Base-by-base conservation (phyloP, 1,140 invertebrate species). In the Drosophila navojoa region DNA sequence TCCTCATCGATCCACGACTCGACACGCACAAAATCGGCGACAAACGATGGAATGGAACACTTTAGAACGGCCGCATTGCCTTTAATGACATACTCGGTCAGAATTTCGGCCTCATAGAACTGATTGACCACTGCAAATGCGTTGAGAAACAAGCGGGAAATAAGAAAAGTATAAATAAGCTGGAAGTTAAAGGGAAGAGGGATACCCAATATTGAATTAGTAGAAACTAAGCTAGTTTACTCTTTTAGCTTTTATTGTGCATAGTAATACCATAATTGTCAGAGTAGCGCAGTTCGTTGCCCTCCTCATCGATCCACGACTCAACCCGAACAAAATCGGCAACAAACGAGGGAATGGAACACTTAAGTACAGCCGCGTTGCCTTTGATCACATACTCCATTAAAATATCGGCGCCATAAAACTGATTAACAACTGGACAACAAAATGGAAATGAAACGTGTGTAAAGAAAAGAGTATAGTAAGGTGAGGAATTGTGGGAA, bases 1-100 rank as follows among this genome's bases (percentile, higher is more conserved):
- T 93, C 92, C 84, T 95, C 94, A 78, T 95, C 94, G 47, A 95
- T 94, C 96, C 96, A 97, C 7, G 95, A 94, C 66, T 95, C 95
- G 52, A 97, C 96, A 71, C 94, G 94, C 35, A 97, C 96, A 91
- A 96, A 97, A 93, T 97, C 96, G 55, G 95, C 95, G 38, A 97
- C 96, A 92, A 96, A 97, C 29, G 95, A 95, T 4, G 96, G 96
- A 67, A 97, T 96, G 35, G 94, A 95, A 93, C 96, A 97, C 92
- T 96, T 96, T 22, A 97, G 92, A 40, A 97, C 94, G 9, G 96
- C 96, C 29, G 96, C 95, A 91, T 96, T 96, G 57, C 96, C 96
- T 59, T 95, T 93, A 71, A 96, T 96, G n/a, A 96, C 96, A 93
- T 96, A 96, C 79, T 96, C 96, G 53, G 95, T 95, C 77, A 96